phyloP scores from a whole-genome alignment of 2,113 vertebrate genomes.

The Vidua chalybeata region DNA sequence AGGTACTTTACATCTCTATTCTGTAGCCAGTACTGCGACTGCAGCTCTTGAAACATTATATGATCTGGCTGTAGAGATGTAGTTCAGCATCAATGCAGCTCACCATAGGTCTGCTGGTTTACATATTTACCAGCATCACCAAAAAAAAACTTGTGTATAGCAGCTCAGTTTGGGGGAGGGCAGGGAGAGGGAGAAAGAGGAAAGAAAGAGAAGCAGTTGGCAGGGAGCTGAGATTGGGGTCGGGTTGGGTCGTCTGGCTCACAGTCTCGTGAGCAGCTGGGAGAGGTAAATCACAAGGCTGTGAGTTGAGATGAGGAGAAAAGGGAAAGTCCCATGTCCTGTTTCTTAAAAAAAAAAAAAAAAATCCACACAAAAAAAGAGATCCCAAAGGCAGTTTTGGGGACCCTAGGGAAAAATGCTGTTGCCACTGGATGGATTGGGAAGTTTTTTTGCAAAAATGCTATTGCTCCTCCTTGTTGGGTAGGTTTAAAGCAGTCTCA shows the following conservation, averaged over 20 bases:
- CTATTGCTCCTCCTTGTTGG: background rate
- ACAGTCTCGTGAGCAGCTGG: rapidly evolving
- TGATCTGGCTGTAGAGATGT: background rate
- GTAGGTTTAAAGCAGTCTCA: background rate
- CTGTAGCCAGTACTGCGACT: background rate
- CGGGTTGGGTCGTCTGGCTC: background rate
- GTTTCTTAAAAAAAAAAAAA: background rate
- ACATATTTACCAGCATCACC: background rate
- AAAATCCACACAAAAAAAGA: background rate
- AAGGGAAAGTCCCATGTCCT: background rate
- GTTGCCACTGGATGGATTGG: background rate
- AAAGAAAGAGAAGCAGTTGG: background rate
- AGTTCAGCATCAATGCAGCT: background rate
- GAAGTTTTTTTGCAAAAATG: background rate
- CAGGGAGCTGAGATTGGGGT: background rate
- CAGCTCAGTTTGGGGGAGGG: background rate
- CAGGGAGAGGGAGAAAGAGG: background rate
- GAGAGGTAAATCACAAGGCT: background rate
- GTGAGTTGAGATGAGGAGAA: background rate
- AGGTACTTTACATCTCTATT: background rate
- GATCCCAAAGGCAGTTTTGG: background rate
- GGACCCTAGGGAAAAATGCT: background rate
- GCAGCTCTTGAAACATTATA: background rate
- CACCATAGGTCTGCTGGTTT: background rate
- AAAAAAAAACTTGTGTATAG: background rate